Percentiles rank a stretch among this genome's conserved stretches.
Conservation (phyloP, 2,888 invertebrate species). For the Tenthredo livida region DNA sequence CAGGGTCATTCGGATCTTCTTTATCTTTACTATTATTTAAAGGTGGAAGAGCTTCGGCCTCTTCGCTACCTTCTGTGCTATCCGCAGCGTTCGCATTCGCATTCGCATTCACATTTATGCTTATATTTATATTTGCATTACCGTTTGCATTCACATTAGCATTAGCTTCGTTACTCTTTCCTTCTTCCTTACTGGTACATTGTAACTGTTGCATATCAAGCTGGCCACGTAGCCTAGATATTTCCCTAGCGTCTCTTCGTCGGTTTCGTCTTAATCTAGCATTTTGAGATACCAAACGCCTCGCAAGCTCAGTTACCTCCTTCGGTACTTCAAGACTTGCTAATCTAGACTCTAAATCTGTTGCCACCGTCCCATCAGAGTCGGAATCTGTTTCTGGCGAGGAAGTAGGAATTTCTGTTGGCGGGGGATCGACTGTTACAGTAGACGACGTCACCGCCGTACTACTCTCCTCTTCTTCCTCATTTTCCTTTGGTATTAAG, state of each 20-base stretch:
- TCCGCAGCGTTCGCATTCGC: conserved; percentile 70
- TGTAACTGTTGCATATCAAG: conserved; percentile 65
- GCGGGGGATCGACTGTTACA: conserved; percentile 66
- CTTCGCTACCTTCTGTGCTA: conserved; percentile 71
- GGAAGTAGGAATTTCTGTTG: conserved; percentile 66
- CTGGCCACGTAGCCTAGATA: conserved; percentile 68
- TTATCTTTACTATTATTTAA: conserved; percentile 62
- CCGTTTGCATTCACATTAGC: neutral
- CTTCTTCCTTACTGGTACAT: conserved; percentile 55
- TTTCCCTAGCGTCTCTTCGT: conserved; percentile 69
- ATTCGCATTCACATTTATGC: conserved; percentile 58
- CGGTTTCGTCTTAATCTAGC: conserved; percentile 62
- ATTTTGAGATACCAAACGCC: conserved; percentile 64
- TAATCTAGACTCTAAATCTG: conserved; percentile 68
- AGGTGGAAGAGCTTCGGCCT: conserved; percentile 61
- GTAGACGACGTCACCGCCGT: conserved; percentile 75
- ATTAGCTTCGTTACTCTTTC: conserved; percentile 50
- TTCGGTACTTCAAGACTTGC: conserved; percentile 68
- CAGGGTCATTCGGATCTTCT: conserved; percentile 39
- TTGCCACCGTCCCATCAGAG: conserved; percentile 55
- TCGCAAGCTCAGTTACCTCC: conserved; percentile 67
- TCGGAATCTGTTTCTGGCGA: conserved; percentile 65
- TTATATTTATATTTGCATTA: conserved; percentile 54
- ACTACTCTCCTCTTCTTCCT: conserved; percentile 71
- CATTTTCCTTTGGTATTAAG: conserved; percentile 51